Evolutionary conservation across 2,113 vertebrate species (phyloP), one percentile per base, ranked within the genome.

Genomic region (Sardina pilchardus): DNA sequence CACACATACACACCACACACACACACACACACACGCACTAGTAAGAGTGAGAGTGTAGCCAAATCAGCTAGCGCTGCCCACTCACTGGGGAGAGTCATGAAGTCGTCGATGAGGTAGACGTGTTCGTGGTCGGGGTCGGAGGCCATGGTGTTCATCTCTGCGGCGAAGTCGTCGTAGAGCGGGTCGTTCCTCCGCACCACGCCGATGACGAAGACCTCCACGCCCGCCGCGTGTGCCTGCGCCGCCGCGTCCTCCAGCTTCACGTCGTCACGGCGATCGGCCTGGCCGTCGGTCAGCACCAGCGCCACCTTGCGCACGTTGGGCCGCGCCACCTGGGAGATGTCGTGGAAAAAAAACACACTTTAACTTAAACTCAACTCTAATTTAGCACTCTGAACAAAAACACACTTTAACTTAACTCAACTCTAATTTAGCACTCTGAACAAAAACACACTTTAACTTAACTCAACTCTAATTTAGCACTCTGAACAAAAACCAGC

Each of bases 131-230:
- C 93, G 3, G 96, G 95, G 81, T 97, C 96, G 0, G 96, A 95
- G 44, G 96, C 96, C 4, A 98, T 96, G 6, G 93, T 91, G 14
- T 94, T 93, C 93, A 97, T 96, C 93, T 97, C 96, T 50, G 89
- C 89, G 84, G 90, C 89, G 86, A 98, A 96, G 36, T 93, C 88
- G 0, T 86, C 8, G 6, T 93, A 95, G 17, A 94, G 91, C n/a
- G 91, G 92, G 34, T 97, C 94, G 1, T 86, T 94, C 82, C 75
- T 94, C 86, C 96, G 96, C 86, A 93, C 85, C 0, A 97, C 94
- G 0, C 96, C 97, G 12, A 96, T 94, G 14, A 96, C 96, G 84
- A 96, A 96, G 47, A 95, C 90, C 90, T 98, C 96, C 4, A 96
- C 93, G 0, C 91, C 80, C 0, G 81, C 4, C 0, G 88, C 82